Evolutionary conservation across 1,140 invertebrate species (phyloP).

Genomic region (Chironomus striatipennis): DNA sequence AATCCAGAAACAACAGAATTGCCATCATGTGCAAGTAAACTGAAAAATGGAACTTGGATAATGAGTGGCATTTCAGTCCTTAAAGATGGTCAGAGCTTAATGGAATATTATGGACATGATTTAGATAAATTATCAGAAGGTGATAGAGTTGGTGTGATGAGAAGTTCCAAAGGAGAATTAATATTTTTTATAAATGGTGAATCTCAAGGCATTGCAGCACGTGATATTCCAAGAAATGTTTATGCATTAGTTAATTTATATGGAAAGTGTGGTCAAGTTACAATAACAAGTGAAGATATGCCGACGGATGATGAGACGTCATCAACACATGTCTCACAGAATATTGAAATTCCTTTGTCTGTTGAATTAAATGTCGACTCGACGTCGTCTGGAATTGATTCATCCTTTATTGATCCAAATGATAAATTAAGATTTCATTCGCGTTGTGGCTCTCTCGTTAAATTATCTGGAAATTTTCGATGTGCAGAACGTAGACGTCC

Average conservation of each 20-base stretch:
- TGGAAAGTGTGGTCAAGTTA: constrained; percentile 86
- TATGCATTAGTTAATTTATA: constrained; percentile 87
- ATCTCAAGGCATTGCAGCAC: constrained; percentile 77
- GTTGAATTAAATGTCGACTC: constrained; percentile 32
- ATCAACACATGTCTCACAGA: constrained; percentile 34
- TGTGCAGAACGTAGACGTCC: constrained; percentile 78
- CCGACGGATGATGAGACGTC: neutral
- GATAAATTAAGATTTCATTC: constrained; percentile 80
- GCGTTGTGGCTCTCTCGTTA: constrained; percentile 77
- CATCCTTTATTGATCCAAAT: constrained; percentile 30
- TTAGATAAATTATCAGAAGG: constrained; percentile 77
- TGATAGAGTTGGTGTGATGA: constrained; percentile 74
- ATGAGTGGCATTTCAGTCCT: constrained; percentile 80
- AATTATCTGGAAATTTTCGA: constrained; percentile 72
- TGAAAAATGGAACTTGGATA: constrained; percentile 79
- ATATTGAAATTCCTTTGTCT: constrained; percentile 37
- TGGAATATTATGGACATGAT: constrained; percentile 78
- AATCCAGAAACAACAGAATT: constrained; percentile 73
- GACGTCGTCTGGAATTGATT: neutral
- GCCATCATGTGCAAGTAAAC: constrained; percentile 73
- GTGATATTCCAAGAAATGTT: constrained; percentile 61
- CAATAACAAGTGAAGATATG: constrained; percentile 43
- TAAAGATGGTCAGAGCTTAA: constrained; percentile 66
- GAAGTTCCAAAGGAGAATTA: constrained; percentile 70
- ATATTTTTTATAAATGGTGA: constrained; percentile 85